A percentile compares a stretch with the other conserved stretches of the same genome.
phyloP scores from a whole-genome alignment of 2,888 invertebrate species.

The Anthrax anthrax region DNA sequence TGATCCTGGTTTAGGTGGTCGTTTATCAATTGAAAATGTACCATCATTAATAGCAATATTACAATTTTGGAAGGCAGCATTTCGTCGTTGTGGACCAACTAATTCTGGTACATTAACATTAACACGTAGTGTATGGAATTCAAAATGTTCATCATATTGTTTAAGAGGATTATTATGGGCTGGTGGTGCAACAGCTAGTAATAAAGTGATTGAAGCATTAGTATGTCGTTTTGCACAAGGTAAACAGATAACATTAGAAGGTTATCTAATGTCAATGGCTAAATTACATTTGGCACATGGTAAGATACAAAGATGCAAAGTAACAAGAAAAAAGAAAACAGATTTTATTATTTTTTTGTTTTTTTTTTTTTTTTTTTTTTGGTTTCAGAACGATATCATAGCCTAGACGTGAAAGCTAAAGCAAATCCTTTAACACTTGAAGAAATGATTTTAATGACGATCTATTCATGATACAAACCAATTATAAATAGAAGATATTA shows the following conservation, averaged over 20 bases:
- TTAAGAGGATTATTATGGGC: conserved; percentile 51
- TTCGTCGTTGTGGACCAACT: conserved; percentile 14
- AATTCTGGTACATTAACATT: conserved; percentile 11
- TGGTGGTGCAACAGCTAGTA: conserved; percentile 54
- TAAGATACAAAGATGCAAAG: conserved; percentile 23
- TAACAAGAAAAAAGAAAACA: too few relatives aligned
- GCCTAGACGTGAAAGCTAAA: conserved; percentile 54
- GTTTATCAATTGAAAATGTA: conserved; percentile 44
- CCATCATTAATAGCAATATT: conserved; percentile 49
- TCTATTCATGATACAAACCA: conserved; percentile 38
- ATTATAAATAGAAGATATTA: too few relatives aligned
- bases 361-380: too few relatives aligned
- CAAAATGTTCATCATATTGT: conserved; percentile 48
- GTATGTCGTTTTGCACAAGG: conserved; percentile 48
- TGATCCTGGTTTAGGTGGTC: conserved; percentile 49
- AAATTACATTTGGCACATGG: conserved; percentile 48
- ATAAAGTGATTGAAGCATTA: conserved; percentile 60
- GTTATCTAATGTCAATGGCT: conserved; percentile 49
- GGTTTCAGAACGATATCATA: conserved; percentile 50
- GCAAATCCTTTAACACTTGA: conserved; percentile 55
- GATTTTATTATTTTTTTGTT: too few relatives aligned
- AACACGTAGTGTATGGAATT: conserved; percentile 23
- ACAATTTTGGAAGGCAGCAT: conserved; percentile 42
- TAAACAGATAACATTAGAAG: conserved; percentile 37
- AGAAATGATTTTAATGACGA: conserved; percentile 54